Evolutionary conservation across 1,140 invertebrate genomes (phyloP), one percentile per base, ranked within the genome.

Genomic region (Lasioglossum baleicum): DNA sequence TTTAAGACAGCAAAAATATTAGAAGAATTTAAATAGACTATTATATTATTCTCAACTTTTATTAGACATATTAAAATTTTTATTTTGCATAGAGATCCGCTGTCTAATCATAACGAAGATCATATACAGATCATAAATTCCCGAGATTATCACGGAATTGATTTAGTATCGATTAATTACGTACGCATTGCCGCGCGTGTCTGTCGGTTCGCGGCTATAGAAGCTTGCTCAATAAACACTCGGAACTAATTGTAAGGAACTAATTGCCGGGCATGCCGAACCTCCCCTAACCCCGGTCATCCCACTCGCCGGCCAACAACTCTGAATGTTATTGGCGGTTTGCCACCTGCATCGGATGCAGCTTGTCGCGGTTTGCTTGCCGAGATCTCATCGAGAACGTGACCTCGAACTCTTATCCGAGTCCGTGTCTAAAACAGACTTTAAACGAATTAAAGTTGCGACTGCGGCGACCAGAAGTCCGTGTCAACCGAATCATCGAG

Each of bases 291-390:
- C 42, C 48, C 31, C 48, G 48, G 40, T 73, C 40, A 4, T 26
- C 22, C 48, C 10, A 48, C 74, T 26, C 40, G 53, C 63, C 75
- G 63, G 31, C 67, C 67, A 44, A 58, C 77, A 81, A 84, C 58
- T 68, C 72, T 72, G 67, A 40, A 75, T 82, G 84, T 80, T 87
- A 87, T 83, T 86, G 79, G 85, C 84, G 85, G 85, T 84, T 84
- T 75, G 73, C 82, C 74, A 78, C 74, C 71, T 70, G 56, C 72
- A 68, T 26, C 71, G 60, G 65, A 83, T 80, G 78, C 79, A 80
- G 56, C 84, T 80, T 83, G 74, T 71, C 69, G 76, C 64, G 76
- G 76, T 75, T 85, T 72, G 48, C 48, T 10, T n/a, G 35, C 22
- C 53, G 63, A 60, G 72, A 76, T 83, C 67, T 65, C 82, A 26